phyloP scores from a whole-genome alignment of 2,113 vertebrate genomes.

The Myrmecophaga tridactyla region DNA sequence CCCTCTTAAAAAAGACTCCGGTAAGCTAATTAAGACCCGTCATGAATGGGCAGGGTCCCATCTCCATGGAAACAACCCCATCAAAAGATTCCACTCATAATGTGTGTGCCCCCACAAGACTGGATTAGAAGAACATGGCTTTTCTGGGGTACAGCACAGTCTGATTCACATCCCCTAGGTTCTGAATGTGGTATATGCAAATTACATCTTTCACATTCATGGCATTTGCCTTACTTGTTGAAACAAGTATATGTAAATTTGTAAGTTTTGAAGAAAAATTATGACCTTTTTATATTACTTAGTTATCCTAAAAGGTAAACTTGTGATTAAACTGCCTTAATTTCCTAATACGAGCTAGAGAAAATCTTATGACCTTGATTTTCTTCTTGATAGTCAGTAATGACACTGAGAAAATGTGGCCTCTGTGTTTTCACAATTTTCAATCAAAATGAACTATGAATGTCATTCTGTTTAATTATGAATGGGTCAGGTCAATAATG shows the following conservation, averaged over 20 bases:
- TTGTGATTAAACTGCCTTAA: not conserved
- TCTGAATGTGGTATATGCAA: conserved; percentile 72
- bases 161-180: conserved; percentile 70
- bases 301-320: conserved; percentile 32
- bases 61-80: too few relatives aligned
- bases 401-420: conserved; percentile 16
- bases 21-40: too few relatives aligned
- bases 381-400: not conserved
- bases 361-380: not conserved
- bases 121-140: too few relatives aligned
- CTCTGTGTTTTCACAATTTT: conserved; percentile 31
- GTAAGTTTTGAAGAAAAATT: conserved; percentile 37
- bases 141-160: too few relatives aligned
- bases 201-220: too few relatives aligned
- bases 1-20: too few relatives aligned
- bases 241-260: too few relatives aligned
- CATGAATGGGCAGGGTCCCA: too few relatives aligned
- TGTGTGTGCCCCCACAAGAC: too few relatives aligned
- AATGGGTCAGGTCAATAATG: conserved; percentile 30
- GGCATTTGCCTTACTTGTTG: too few relatives aligned
- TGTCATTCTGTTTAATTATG: conserved; percentile 36
- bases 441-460: conserved; percentile 34
- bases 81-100: too few relatives aligned
- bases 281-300: conserved; percentile 12
- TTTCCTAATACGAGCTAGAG: not conserved